A percentile compares a stretch with the other conserved stretches of the same genome.
Conservation (phyloP, 2,888 invertebrate species). For the Margaritifera margaritifera region DNA sequence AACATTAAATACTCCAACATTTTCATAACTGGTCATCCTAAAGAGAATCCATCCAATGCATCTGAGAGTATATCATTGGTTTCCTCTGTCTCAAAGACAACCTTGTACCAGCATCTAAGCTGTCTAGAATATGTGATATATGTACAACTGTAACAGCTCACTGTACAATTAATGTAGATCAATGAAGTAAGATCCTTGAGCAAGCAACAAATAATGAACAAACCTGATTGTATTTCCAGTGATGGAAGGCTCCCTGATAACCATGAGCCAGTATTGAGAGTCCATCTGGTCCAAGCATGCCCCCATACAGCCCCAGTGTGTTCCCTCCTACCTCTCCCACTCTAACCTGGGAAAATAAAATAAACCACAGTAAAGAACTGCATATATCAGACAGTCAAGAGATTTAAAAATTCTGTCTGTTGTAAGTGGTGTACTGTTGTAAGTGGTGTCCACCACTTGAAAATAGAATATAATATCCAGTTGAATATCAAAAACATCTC, state of each 20-base stretch:
- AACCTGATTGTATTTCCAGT: constrained; percentile 81
- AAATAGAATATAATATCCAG: too few relatives aligned
- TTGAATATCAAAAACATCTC: too few relatives aligned
- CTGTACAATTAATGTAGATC: neutral
- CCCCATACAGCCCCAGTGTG: constrained; percentile 93
- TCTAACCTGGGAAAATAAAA: constrained; percentile 72
- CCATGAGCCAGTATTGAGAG: constrained; percentile 86
- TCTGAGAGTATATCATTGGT: too few relatives aligned
- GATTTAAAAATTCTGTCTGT: neutral
- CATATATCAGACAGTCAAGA: neutral
- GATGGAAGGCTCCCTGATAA: constrained; percentile 93
- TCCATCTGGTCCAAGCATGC: constrained; percentile 82
- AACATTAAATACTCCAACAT: too few relatives aligned
- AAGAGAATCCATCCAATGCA: too few relatives aligned
- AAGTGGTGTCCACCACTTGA: too few relatives aligned
- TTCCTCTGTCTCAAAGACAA: neutral
- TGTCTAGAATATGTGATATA: neutral
- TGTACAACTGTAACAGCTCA: neutral
- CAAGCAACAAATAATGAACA: constrained; percentile 7
- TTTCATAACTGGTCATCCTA: too few relatives aligned
- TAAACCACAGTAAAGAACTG: neutral
- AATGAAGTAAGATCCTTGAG: neutral
- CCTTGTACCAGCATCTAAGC: too few relatives aligned
- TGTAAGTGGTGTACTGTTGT: too few relatives aligned
- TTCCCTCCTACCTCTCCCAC: constrained; percentile 96